A percentile compares a stretch with the other conserved stretches of the same genome.
Evolutionary conservation across 1,140 invertebrate genomes (phyloP).

Genomic region (Daktulosphaira vitifoliae): DNA sequence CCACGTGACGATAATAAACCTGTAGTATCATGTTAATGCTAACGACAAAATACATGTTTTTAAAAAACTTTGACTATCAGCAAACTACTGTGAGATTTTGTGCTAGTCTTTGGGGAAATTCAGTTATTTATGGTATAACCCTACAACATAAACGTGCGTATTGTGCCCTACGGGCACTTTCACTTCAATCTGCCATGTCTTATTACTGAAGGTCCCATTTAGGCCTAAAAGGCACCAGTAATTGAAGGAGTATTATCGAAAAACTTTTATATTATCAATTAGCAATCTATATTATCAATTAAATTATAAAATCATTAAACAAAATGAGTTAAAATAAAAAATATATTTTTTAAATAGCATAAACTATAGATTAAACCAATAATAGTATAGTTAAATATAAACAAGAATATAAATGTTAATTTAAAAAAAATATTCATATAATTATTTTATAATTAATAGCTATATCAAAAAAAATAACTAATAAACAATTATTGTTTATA

Average conservation of each 20-base stretch:
- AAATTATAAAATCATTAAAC: no score
- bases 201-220: slow-evolving; percentile 5
- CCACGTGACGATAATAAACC: slow-evolving; percentile 1
- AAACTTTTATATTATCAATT: no score
- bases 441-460: no score
- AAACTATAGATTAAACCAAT: no score
- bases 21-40: slow-evolving; percentile 9
- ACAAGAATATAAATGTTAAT: no score
- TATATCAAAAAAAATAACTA: no score
- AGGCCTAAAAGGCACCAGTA: background rate
- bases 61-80: slow-evolving; percentile 15
- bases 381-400: no score
- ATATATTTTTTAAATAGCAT: no score
- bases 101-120: slow-evolving; percentile 8
- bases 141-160: background rate
- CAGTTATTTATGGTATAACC: background rate
- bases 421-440: no score
- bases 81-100: background rate
- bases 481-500: no score
- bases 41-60: background rate
- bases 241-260: slow-evolving; percentile 19
- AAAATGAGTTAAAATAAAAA: no score
- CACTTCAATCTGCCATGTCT: slow-evolving; percentile 10
- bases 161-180: slow-evolving; percentile 18
- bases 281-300: no score